These are phyloP conservation scores for Rhabdomys pumilio DNA, from an alignment of 2,797 vertebrate genomes.

Conservation along the genomic window DNA sequence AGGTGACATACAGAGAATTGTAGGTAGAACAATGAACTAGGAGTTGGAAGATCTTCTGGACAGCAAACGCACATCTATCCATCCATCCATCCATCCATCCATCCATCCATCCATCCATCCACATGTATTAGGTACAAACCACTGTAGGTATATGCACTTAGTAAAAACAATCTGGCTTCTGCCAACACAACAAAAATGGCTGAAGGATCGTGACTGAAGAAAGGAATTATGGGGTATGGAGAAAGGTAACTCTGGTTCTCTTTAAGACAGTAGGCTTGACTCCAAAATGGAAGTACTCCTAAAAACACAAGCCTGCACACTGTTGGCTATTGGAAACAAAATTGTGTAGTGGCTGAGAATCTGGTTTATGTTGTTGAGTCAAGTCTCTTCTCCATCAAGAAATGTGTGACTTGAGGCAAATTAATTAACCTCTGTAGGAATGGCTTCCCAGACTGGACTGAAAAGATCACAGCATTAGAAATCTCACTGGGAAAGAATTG, in stretches of 20 bases:
- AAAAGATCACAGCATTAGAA: neutral
- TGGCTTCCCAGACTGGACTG: neutral
- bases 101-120: neutral
- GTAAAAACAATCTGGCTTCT: neutral
- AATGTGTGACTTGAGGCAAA: neutral
- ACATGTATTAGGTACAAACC: neutral
- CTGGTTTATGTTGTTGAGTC: neutral
- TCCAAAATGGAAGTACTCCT: neutral
- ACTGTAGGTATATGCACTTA: neutral
- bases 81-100: neutral
- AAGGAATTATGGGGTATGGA: neutral
- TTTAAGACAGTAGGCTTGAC: neutral
- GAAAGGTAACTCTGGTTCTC: neutral
- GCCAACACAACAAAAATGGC: neutral
- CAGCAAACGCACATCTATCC: neutral
- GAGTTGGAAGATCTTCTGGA: too few species aligned
- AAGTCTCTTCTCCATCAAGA: neutral
- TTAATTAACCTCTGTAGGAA: neutral
- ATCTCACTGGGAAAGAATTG: neutral
- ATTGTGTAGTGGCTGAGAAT: neutral
- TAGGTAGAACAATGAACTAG: neutral
- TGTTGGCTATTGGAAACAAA: neutral
- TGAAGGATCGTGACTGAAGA: neutral
- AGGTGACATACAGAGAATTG: neutral
- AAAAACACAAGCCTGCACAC: neutral